Evolutionary conservation across 2,797 vertebrate genomes (phyloP).

Genomic region (Leucoraja ocellata): DNA sequence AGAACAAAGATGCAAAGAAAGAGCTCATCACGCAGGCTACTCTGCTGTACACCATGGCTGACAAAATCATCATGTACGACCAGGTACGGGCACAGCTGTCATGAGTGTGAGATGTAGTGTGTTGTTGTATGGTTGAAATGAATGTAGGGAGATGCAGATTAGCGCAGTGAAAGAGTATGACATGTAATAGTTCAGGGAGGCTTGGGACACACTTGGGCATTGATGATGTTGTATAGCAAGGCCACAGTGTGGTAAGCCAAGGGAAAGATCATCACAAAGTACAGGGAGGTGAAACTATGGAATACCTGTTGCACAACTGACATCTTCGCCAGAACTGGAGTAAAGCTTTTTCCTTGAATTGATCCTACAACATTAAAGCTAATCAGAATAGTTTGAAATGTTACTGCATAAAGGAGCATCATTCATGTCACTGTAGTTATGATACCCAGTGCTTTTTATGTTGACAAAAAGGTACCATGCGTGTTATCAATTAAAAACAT

Average conservation of each 20-base stretch:
- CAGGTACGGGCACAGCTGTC: slow-evolving; percentile 66
- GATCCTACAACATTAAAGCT: background rate
- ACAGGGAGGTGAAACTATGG: too few relatives aligned
- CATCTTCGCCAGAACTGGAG: background rate
- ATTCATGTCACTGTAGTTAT: background rate
- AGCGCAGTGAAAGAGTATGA: background rate
- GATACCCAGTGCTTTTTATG: too few relatives aligned
- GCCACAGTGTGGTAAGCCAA: background rate
- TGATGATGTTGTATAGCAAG: background rate
- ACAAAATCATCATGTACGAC: slow-evolving; percentile 99
- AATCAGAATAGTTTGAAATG: background rate
- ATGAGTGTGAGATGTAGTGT: background rate
- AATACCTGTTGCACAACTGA: background rate
- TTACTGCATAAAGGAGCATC: background rate
- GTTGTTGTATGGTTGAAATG: too few relatives aligned
- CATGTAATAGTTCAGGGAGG: background rate
- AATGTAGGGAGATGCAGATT: background rate
- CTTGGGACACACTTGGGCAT: background rate
- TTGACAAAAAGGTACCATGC: too few relatives aligned
- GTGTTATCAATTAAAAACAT: too few relatives aligned
- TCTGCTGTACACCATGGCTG: slow-evolving; percentile 94
- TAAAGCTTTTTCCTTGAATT: background rate
- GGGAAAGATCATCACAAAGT: background rate
- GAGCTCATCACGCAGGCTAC: slow-evolving; percentile 98
- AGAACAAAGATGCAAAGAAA: slow-evolving; percentile 98